Conservation (phyloP, 1,140 invertebrate species). For the Drosophila sp. region DNA sequence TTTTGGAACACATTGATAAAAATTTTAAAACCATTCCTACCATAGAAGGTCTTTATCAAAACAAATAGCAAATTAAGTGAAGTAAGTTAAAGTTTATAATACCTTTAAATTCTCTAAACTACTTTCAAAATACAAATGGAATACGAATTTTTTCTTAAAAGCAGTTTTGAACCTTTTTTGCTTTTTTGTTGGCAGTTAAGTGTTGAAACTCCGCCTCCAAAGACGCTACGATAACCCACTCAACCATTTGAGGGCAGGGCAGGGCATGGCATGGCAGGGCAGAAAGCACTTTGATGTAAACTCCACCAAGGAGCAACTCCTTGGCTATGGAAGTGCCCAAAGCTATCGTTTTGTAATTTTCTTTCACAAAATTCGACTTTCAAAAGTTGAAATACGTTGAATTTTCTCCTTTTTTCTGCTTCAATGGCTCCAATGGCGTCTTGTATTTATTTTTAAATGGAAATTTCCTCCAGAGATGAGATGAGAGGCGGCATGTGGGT, state of each 20-base stretch:
- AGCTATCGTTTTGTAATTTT: constrained; percentile 69
- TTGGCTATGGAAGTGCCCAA: constrained; percentile 38
- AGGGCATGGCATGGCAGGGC: background rate
- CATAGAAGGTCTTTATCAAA: no score
- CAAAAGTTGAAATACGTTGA: constrained; percentile 13
- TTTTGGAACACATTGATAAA: no score
- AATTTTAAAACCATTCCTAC: no score
- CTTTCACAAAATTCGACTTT: constrained; percentile 24
- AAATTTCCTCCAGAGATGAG: background rate
- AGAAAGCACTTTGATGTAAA: constrained; percentile 66
- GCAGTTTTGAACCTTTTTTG: background rate
- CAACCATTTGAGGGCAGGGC: constrained; percentile 15
- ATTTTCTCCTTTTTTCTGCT: constrained; percentile 30
- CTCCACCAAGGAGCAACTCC: constrained; percentile 39
- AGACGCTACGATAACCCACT: constrained; percentile 43
- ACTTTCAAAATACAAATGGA: no score
- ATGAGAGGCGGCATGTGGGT: background rate
- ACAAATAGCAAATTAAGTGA: no score
- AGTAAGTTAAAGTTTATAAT: no score
- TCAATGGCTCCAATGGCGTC: constrained; percentile 30
- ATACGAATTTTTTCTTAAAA: background rate
- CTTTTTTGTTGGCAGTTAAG: background rate
- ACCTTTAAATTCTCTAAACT: no score
- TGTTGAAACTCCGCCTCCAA: constrained; percentile 39
- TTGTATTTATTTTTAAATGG: constrained; percentile 19